Conservation (phyloP, 1,140 invertebrate genomes). For the Pogonognathellus flavescens region DNA sequence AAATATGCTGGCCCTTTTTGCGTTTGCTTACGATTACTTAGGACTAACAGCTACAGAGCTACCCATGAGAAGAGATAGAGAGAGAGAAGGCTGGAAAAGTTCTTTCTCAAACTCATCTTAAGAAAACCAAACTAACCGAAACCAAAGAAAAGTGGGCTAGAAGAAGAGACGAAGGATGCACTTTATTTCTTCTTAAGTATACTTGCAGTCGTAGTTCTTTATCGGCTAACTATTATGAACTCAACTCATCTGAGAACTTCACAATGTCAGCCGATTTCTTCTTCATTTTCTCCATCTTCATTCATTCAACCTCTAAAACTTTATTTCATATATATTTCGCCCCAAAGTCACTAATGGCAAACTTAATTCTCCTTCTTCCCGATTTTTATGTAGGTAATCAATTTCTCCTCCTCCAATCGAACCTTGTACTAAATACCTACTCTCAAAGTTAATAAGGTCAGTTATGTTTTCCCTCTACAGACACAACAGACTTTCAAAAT, state of each 20-base stretch:
- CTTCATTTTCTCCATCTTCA: slow-evolving; percentile 16
- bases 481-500: too few relatives aligned
- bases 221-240: slow-evolving; percentile 47
- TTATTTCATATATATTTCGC: slow-evolving; percentile 28
- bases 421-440: too few relatives aligned
- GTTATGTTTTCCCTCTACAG: too few relatives aligned
- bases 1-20: slow-evolving; percentile 19
- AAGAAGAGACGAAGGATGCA: slow-evolving; percentile 28
- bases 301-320: slow-evolving; percentile 39
- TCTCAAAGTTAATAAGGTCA: too few relatives aligned
- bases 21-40: background rate
- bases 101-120: slow-evolving; percentile 11
- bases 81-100: slow-evolving; percentile 11
- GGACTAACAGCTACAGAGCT: background rate
- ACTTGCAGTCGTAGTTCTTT: slow-evolving; percentile 40
- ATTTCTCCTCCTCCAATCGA: too few relatives aligned
- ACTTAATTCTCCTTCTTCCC: background rate
- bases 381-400: too few relatives aligned
- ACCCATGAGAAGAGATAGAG: background rate
- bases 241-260: background rate
- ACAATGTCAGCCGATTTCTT: slow-evolving; percentile 32
- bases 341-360: background rate
- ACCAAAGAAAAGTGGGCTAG: slow-evolving; percentile 20
- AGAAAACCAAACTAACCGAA: background rate
- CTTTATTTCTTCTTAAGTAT: slow-evolving; percentile 46